phyloP scores from a whole-genome alignment of 92 coral and sea anemone species.

The Epizoanthus fatuus region DNA sequence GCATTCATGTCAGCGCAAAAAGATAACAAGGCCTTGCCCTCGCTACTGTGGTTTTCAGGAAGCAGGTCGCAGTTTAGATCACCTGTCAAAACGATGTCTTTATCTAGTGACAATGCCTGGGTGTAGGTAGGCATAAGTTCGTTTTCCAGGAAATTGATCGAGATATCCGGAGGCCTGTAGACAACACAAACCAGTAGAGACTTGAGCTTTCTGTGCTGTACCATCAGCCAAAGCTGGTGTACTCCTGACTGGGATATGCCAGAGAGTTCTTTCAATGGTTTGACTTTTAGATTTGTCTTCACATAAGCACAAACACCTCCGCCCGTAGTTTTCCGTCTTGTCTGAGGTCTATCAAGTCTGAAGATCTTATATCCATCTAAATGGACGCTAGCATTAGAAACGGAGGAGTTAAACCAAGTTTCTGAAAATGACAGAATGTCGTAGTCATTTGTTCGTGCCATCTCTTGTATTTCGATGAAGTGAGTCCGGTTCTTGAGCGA shows the following conservation, averaged over 20 bases:
- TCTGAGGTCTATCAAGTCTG: background rate
- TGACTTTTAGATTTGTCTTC: background rate
- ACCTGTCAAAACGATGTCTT: constrained; percentile 52
- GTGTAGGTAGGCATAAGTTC: constrained; percentile 42
- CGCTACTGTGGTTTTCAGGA: constrained; percentile 11
- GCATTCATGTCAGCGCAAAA: constrained; percentile 54
- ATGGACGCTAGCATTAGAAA: background rate
- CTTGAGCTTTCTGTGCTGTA: constrained; percentile 8
- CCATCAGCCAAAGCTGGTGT: constrained; percentile 10
- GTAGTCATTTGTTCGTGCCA: too few relatives aligned
- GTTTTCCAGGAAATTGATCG: background rate
- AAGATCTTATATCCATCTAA: background rate
- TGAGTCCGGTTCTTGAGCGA: too few relatives aligned
- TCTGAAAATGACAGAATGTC: too few relatives aligned
- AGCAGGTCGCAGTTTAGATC: constrained; percentile 62
- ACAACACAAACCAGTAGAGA: constrained; percentile 27
- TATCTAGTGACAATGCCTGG: constrained; percentile 39
- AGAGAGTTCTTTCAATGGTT: background rate
- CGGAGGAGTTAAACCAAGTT: too few relatives aligned
- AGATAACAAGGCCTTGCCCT: constrained; percentile 55
- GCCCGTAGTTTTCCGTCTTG: background rate
- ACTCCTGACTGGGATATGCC: constrained; percentile 9
- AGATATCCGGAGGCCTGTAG: constrained; percentile 7
- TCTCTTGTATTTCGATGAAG: too few relatives aligned
- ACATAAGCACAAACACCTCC: background rate